Percentiles rank a stretch among this genome's conserved stretches.
Conservation (phyloP, 2,113 vertebrate genomes). For the Entomyzon cyanotis region DNA sequence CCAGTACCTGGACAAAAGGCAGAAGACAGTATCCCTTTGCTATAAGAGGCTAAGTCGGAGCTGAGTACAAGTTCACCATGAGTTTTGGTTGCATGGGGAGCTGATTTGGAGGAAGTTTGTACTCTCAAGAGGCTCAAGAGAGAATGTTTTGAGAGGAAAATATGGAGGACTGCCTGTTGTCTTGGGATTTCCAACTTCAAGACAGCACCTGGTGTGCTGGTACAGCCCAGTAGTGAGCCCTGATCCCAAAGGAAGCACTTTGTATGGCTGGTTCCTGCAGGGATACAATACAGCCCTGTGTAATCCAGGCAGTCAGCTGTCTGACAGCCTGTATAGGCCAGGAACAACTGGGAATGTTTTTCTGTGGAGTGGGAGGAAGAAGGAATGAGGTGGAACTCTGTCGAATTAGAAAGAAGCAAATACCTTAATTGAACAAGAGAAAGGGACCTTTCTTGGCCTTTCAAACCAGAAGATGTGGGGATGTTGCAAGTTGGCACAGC, state of each 20-base stretch:
- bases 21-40: background rate
- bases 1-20: background rate
- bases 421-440: background rate
- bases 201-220: background rate
- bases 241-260: background rate
- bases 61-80: background rate
- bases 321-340: background rate
- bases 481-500: background rate
- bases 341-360: slow-evolving; percentile 60
- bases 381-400: slow-evolving; percentile 4
- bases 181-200: background rate
- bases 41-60: background rate
- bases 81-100: background rate
- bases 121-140: background rate
- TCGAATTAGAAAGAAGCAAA: background rate
- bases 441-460: background rate
- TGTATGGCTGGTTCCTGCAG: background rate
- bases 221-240: background rate
- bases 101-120: background rate
- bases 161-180: background rate
- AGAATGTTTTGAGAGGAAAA: background rate
- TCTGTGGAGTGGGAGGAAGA: background rate
- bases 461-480: background rate
- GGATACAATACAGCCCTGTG: slow-evolving; percentile 31
- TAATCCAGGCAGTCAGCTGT: slow-evolving; percentile 58